Evolutionary conservation across 37 sponge, comb jelly and placozoan genomes (phyloP).

Genomic region (Agelas oroides): DNA sequence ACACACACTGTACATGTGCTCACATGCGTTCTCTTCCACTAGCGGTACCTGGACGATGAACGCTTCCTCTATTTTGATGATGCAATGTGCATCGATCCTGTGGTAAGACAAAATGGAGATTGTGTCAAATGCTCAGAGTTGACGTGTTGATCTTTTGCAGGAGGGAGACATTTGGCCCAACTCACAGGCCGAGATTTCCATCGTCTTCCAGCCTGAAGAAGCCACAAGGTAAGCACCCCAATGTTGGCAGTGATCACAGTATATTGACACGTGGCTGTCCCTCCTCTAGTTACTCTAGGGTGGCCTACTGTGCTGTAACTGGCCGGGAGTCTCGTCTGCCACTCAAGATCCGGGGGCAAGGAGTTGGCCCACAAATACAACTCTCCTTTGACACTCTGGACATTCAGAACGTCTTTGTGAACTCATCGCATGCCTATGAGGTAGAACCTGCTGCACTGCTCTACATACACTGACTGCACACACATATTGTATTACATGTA

Average conservation of each 20-base stretch:
- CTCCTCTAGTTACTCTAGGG: conserved; percentile 50
- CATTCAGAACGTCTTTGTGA: conserved; percentile 95
- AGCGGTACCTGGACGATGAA: conserved; percentile 77
- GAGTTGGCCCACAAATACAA: conserved; percentile 84
- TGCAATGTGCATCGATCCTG: conserved; percentile 84
- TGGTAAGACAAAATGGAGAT: conserved; percentile 47
- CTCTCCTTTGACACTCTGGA: conserved; percentile 94
- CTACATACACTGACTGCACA: background rate
- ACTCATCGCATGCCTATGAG: conserved; percentile 95
- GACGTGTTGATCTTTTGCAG: conserved; percentile 3
- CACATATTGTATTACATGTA: too few species aligned
- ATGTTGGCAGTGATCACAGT: background rate
- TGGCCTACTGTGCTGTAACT: conserved; percentile 92
- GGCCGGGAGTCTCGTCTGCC: conserved; percentile 96
- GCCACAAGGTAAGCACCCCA: conserved; percentile 60
- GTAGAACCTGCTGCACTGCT: conserved; percentile 29
- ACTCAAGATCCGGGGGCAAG: conserved; percentile 89
- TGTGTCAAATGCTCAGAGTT: too few species aligned
- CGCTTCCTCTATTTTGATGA: conserved; percentile 85
- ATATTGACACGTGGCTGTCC: too few species aligned
- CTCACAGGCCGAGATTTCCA: conserved; percentile 85
- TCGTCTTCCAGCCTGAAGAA: conserved; percentile 86
- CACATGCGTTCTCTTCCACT: background rate
- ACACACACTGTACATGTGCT: too few species aligned
- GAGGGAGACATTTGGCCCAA: conserved; percentile 99